Evolutionary conservation across 2,888 invertebrate genomes (phyloP).

Genomic region (Drosophila anomelani): DNA sequence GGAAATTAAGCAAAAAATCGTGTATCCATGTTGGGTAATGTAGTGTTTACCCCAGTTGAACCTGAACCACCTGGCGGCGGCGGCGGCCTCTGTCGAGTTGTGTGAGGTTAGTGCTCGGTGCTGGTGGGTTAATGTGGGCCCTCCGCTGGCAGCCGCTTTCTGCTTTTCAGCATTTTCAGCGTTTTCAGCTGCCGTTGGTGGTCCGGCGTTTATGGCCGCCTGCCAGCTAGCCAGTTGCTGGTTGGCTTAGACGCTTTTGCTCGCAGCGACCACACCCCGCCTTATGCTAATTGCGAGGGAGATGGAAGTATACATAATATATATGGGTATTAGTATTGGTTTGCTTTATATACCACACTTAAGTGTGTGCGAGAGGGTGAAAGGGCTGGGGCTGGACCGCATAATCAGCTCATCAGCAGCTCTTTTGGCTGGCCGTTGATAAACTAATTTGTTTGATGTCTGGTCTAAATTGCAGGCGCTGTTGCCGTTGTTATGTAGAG

Average conservation of each 20-base stretch:
- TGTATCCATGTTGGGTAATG: background rate
- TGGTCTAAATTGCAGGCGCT: conserved; percentile 58
- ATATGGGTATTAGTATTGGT: background rate
- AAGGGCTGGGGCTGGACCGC: conserved; percentile 32
- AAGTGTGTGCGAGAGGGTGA: conserved; percentile 11
- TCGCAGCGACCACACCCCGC: conserved; percentile 74
- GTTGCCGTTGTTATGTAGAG: conserved; percentile 45
- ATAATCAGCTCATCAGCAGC: conserved; percentile 74
- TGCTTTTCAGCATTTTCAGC: conserved; percentile 25
- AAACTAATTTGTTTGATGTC: conserved; percentile 80
- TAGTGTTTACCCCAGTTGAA: background rate
- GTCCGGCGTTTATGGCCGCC: conserved; percentile 74
- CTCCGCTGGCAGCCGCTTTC: conserved; percentile 37
- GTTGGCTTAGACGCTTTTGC: conserved; percentile 50
- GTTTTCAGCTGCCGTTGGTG: conserved; percentile 68
- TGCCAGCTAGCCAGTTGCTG: conserved; percentile 73
- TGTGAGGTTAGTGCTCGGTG: conserved; percentile 28
- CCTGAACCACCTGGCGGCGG: background rate
- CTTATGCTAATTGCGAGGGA: conserved; percentile 76
- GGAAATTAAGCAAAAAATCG: background rate
- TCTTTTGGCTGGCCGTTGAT: conserved; percentile 72
- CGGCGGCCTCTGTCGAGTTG: background rate
- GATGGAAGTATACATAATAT: conserved; percentile 29
- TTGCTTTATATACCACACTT: too few relatives aligned
- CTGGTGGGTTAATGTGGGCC: conserved; percentile 53